Evolutionary conservation across 2,797 vertebrate species (phyloP).

Genomic region (Premnoplex brunnescens): DNA sequence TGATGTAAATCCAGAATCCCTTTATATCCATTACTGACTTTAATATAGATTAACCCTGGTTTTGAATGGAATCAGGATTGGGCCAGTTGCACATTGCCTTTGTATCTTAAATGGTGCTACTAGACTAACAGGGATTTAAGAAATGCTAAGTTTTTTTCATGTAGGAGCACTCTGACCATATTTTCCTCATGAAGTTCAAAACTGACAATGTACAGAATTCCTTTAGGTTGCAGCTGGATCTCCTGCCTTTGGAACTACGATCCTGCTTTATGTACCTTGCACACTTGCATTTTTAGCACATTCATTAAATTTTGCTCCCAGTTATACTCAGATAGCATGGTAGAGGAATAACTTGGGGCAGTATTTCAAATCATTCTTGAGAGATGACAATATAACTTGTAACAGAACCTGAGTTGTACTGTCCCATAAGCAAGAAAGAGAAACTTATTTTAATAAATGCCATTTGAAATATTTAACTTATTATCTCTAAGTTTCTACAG

Average conservation of each 20-base stretch:
- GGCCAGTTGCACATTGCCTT: background rate
- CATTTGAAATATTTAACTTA: background rate
- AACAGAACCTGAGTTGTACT: background rate
- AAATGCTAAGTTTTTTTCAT: background rate
- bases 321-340: background rate
- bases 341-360: background rate
- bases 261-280: accelerated
- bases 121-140: background rate
- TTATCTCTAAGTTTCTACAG: background rate
- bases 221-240: background rate
- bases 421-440: background rate
- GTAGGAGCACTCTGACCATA: background rate
- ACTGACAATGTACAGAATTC: background rate
- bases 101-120: background rate
- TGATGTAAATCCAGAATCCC: background rate
- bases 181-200: background rate
- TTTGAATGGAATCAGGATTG: background rate
- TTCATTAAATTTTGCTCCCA: background rate
- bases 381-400: background rate
- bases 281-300: background rate
- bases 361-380: background rate
- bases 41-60: background rate
- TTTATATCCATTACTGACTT: background rate
- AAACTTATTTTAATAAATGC: background rate
- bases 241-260: background rate